Evolutionary conservation across 1,140 invertebrate species (phyloP).

Genomic region (Geopemphigus sp.): DNA sequence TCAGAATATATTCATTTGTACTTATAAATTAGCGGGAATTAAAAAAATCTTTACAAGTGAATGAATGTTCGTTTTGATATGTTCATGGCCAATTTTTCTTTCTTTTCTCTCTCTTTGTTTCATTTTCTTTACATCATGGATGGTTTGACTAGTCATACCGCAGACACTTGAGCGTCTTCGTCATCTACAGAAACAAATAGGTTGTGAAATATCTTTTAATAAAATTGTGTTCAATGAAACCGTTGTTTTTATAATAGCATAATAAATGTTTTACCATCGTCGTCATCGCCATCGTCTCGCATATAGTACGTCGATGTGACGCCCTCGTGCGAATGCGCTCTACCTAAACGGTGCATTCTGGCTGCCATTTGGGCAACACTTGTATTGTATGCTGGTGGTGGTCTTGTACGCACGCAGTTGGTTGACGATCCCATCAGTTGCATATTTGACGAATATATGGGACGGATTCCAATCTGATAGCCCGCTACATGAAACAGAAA

Average conservation of each 20-base stretch:
- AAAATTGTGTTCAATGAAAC: too few relatives aligned
- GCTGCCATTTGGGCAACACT: slow-evolving; percentile 77
- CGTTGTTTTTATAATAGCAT: too few relatives aligned
- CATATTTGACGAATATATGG: slow-evolving; percentile 35
- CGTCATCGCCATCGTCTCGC: slow-evolving; percentile 63
- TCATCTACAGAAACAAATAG: slow-evolving; percentile 26
- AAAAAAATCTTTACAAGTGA: slow-evolving; percentile 23
- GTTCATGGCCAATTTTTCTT: slow-evolving; percentile 43
- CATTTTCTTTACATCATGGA: neutral
- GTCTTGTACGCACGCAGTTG: slow-evolving; percentile 52
- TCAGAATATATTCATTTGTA: slow-evolving; percentile 21
- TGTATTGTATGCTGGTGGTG: slow-evolving; percentile 71
- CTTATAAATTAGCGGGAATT: slow-evolving; percentile 34
- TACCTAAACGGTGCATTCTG: slow-evolving; percentile 65
- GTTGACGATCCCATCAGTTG: slow-evolving; percentile 36
- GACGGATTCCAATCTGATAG: slow-evolving; percentile 31
- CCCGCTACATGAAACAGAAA: slow-evolving; percentile 21
- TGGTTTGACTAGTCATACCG: slow-evolving; percentile 48
- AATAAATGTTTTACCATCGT: slow-evolving; percentile 62
- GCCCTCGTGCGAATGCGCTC: slow-evolving; percentile 82
- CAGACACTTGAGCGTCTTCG: slow-evolving; percentile 40
- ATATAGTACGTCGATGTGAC: slow-evolving; percentile 73
- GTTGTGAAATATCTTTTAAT: too few relatives aligned
- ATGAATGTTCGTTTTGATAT: slow-evolving; percentile 44
- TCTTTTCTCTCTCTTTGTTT: too few relatives aligned